Percentiles rank a stretch among this genome's conserved stretches.
These are phyloP conservation scores for Atta texana DNA, from an alignment of 1,140 invertebrate genomes.

Conservation along the genomic window DNA sequence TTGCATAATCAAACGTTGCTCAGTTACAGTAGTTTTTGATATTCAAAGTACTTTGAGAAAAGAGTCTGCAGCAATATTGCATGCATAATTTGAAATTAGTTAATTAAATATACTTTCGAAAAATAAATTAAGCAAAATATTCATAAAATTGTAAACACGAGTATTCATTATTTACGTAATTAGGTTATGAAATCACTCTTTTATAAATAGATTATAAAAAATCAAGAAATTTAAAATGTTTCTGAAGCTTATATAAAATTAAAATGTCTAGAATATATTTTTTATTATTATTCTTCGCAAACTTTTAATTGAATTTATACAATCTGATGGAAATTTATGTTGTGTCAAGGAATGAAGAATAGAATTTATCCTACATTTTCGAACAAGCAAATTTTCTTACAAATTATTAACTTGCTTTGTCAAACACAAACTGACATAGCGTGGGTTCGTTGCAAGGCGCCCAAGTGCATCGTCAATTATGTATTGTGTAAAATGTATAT, in stretches of 20 bases:
- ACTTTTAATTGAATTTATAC: constrained; percentile 6
- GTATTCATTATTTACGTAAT: background rate
- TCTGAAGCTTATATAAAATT: background rate
- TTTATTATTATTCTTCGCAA: background rate
- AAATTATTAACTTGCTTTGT: constrained; percentile 45
- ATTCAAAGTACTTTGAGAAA: background rate
- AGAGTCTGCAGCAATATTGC: background rate
- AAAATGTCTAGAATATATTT: background rate
- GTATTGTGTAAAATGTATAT: constrained; percentile 53
- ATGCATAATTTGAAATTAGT: background rate
- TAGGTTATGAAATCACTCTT: background rate
- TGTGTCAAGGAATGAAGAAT: background rate
- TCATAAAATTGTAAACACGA: background rate
- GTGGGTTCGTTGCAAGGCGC: background rate
- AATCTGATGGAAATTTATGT: background rate
- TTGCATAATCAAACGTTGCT: background rate
- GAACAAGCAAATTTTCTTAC: constrained; percentile 15
- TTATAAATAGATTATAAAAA: background rate
- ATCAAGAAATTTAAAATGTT: background rate
- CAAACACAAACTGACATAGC: background rate
- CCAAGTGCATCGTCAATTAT: constrained; percentile 48
- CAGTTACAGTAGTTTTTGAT: background rate
- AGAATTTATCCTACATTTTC: constrained; percentile 16
- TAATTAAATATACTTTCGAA: background rate
- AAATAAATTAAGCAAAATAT: constrained; percentile 1